Conservation (phyloP, 2,113 vertebrate genomes). For the Amblyornis subalaris region DNA sequence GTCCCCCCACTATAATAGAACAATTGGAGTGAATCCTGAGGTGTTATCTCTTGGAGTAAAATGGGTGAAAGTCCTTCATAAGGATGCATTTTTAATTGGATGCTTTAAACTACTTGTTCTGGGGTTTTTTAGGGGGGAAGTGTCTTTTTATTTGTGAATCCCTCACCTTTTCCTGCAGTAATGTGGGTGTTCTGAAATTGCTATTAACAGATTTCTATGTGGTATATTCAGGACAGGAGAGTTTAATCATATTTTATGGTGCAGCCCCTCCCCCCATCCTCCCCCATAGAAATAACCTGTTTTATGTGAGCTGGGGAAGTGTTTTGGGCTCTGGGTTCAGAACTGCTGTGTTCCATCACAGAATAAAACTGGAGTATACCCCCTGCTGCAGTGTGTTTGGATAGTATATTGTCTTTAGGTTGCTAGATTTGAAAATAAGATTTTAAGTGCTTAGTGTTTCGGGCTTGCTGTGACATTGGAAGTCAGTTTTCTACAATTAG, state of each 20-base stretch:
- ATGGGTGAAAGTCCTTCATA: background rate
- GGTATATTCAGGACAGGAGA: background rate
- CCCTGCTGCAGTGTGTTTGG: background rate
- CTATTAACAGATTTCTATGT: rapidly evolving
- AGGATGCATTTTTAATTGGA: background rate
- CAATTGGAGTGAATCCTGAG: background rate
- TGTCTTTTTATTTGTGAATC: background rate
- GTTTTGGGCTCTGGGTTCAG: background rate
- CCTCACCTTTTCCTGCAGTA: background rate
- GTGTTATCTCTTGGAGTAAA: background rate
- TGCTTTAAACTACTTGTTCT: background rate
- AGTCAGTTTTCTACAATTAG: background rate
- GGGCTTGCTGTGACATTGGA: background rate
- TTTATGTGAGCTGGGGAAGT: background rate
- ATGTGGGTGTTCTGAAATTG: background rate
- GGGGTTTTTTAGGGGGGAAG: rapidly evolving
- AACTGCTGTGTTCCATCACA: background rate
- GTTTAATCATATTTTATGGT: background rate
- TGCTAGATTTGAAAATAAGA: background rate
- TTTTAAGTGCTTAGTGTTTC: background rate
- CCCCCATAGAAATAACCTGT: background rate
- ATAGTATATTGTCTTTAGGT: background rate
- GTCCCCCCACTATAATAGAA: rapidly evolving
- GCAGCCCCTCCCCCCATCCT: rapidly evolving
- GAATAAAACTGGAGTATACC: background rate